These are phyloP conservation scores for Nothoprocta pentlandii DNA, from an alignment of 2,113 vertebrate genomes.

Conservation along the genomic window DNA sequence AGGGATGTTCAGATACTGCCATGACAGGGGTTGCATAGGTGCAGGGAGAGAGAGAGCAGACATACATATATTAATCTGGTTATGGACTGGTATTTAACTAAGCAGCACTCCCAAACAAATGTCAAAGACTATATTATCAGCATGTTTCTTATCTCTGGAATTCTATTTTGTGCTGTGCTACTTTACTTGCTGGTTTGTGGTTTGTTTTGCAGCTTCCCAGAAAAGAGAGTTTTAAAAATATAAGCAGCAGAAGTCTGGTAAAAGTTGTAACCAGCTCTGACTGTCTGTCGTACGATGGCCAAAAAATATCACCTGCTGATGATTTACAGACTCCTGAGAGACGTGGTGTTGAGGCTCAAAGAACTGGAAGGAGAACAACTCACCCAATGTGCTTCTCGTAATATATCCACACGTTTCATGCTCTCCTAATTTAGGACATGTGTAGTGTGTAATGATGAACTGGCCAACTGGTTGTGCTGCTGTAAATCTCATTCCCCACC, in stretches of 20 bases:
- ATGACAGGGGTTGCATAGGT: background rate
- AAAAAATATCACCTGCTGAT: constrained; percentile 50
- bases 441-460: background rate
- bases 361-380: constrained; percentile 36
- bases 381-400: background rate
- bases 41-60: constrained; percentile 2
- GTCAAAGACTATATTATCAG: constrained; percentile 26
- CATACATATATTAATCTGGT: background rate
- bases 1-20: background rate
- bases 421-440: constrained; percentile 25
- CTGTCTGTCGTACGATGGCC: background rate
- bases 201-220: constrained; percentile 45
- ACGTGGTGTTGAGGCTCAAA: constrained; percentile 34
- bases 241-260: background rate
- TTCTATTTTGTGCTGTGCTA: constrained; percentile 30
- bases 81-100: constrained; percentile 23
- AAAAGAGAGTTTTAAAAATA: constrained; percentile 12
- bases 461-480: constrained; percentile 7
- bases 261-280: constrained; percentile 5
- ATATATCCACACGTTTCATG: constrained; percentile 14
- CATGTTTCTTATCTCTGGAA: constrained; percentile 52
- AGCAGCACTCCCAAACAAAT: constrained; percentile 25
- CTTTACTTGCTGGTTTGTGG: constrained; percentile 22
- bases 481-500: constrained; percentile 42
- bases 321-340: constrained; percentile 59